Conservation (phyloP, 2,888 invertebrate species). For the Dryobota labecula region DNA sequence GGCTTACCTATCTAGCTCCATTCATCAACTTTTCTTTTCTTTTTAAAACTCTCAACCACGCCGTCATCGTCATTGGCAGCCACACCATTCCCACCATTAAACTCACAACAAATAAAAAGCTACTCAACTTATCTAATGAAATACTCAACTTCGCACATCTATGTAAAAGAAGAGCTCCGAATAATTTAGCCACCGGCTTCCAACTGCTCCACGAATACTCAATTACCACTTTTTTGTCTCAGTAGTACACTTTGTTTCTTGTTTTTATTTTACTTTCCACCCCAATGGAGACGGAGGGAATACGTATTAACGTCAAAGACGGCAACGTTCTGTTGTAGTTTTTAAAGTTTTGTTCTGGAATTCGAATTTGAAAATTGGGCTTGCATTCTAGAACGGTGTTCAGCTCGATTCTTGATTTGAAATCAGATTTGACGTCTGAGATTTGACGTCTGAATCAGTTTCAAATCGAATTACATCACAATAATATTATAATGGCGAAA, state of each 20-base stretch:
- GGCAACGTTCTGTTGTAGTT: conserved; percentile 56
- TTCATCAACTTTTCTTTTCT: too few species aligned
- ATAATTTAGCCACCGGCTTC: conserved; percentile 78
- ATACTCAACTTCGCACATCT: conserved; percentile 69
- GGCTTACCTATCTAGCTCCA: too few species aligned
- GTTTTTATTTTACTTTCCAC: conserved; percentile 70
- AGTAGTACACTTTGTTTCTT: conserved; percentile 72
- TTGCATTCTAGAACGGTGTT: conserved; percentile 14
- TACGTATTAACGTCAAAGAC: conserved; percentile 61
- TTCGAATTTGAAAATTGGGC: conserved; percentile 46
- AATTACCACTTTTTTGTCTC: conserved; percentile 83
- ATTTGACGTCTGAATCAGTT: not conserved
- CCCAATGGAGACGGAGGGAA: conserved; percentile 63
- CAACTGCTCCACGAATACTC: conserved; percentile 81
- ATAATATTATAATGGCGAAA: too few species aligned
- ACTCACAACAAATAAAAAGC: conserved; percentile 58
- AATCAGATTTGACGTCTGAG: not conserved
- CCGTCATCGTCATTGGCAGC: too few species aligned
- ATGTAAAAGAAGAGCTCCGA: conserved; percentile 69
- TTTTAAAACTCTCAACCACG: too few species aligned
- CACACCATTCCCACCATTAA: conserved; percentile 38
- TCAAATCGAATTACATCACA: not conserved
- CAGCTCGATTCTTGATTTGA: not conserved
- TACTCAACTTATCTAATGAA: conserved; percentile 63
- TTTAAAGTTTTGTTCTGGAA: conserved; percentile 50